These are phyloP conservation scores for Sturnira hondurensis DNA, from an alignment of 2,113 vertebrate species.

Conservation along the genomic window DNA sequence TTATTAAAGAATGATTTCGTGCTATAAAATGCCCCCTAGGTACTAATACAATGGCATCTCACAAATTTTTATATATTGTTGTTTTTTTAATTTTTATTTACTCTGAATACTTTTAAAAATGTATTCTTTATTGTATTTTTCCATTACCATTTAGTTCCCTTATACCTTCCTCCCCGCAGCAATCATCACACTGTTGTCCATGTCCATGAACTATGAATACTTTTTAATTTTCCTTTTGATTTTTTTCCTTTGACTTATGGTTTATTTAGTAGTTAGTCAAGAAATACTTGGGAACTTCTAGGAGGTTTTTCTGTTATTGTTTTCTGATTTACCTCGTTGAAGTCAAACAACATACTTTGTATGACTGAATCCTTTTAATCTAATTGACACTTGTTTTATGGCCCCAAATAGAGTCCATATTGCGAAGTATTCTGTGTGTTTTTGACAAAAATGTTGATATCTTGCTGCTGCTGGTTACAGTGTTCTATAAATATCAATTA, in stretches of 20 bases:
- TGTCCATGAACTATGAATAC: neutral
- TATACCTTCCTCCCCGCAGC: no score
- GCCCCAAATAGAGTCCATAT: neutral
- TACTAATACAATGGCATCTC: neutral
- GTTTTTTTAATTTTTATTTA: neutral
- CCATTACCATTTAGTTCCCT: no score
- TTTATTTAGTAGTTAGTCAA: neutral
- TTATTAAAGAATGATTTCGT: neutral
- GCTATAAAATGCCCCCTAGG: neutral
- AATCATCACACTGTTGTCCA: no score
- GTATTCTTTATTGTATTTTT: neutral
- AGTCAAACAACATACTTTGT: neutral
- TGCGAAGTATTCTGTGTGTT: neutral
- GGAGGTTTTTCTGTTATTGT: neutral
- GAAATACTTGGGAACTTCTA: neutral
- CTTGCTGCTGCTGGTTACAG: neutral
- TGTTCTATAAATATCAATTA: neutral
- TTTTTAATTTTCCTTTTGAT: neutral
- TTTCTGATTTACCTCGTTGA: neutral
- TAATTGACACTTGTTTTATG: neutral
- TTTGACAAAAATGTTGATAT: neutral
- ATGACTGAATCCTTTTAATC: neutral
- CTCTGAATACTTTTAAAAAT: neutral
- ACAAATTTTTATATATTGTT: neutral
- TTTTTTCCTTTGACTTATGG: neutral